Evolutionary conservation across 2,888 invertebrate species (phyloP).

Genomic region (Heliconius sara): DNA sequence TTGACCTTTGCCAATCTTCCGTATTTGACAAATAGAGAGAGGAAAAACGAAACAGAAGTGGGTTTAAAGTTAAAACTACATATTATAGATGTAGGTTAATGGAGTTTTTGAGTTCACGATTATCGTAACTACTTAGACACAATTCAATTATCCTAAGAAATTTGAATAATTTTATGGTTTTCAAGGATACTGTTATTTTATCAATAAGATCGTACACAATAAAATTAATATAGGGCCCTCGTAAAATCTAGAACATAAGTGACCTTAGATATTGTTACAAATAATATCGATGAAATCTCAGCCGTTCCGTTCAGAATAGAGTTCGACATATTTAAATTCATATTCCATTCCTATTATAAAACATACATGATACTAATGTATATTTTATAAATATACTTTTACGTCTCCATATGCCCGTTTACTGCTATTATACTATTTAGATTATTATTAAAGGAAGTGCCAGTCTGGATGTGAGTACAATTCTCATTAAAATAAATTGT

Average conservation of each 20-base stretch:
- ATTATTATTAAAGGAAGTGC: neutral
- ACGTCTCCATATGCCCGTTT: neutral
- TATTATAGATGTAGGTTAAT: neutral
- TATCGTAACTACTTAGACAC: neutral
- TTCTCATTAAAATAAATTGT: neutral
- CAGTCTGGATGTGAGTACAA: slow-evolving; percentile 1
- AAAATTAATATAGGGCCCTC: neutral
- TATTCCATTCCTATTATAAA: slow-evolving; percentile 16
- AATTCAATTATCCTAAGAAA: neutral
- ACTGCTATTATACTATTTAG: slow-evolving; percentile 2
- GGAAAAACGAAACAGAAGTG: neutral
- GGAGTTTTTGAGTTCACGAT: neutral
- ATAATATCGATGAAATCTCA: slow-evolving; percentile 29
- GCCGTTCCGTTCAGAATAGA: slow-evolving; percentile 35
- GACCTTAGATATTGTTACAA: slow-evolving; percentile 39
- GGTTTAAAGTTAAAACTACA: neutral
- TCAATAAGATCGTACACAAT: neutral
- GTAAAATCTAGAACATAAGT: slow-evolving; percentile 32
- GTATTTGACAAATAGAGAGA: neutral
- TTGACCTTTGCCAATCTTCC: neutral
- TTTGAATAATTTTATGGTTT: no score
- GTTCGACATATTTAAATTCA: slow-evolving; percentile 10
- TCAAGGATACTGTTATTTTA: no score
- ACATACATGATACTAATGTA: neutral
- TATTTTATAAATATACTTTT: neutral